Evolutionary conservation across 2,113 vertebrate species (phyloP).

Genomic region (Zosterops japonicus): DNA sequence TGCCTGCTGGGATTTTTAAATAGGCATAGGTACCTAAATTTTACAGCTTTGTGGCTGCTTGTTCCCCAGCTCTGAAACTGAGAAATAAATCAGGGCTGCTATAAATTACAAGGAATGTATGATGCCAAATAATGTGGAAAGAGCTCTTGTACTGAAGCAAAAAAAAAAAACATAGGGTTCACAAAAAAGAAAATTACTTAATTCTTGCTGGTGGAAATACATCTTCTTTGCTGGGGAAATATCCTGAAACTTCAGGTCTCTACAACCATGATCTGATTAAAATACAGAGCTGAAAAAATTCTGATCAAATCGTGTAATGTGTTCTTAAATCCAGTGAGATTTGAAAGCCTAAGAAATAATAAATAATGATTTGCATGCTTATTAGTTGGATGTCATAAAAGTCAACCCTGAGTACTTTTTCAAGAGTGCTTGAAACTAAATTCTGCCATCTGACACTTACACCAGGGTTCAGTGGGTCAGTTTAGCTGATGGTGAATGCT

Average conservation of each 20-base stretch:
- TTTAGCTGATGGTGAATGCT: not conserved
- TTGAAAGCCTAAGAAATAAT: not conserved
- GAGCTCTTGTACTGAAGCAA: not conserved
- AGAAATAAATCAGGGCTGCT: not conserved
- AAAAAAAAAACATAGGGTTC: not conserved
- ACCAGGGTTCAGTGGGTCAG: not conserved
- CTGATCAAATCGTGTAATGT: not conserved
- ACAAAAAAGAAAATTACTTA: not conserved
- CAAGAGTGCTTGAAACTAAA: not conserved
- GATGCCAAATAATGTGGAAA: not conserved
- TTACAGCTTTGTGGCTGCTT: not conserved
- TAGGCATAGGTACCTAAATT: not conserved
- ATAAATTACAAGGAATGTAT: not conserved
- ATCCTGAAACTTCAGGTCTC: not conserved
- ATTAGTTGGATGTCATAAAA: not conserved
- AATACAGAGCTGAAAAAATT: not conserved
- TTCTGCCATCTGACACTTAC: not conserved
- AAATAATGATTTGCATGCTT: constrained; percentile 11
- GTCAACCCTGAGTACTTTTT: not conserved
- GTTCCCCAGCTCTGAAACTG: not conserved
- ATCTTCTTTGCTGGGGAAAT: not conserved
- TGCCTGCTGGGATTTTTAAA: not conserved
- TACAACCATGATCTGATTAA: not conserved
- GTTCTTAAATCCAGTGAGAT: not conserved
- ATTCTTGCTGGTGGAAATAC: not conserved